Percentiles rank a stretch among this genome's conserved stretches.
Evolutionary conservation across 2,113 vertebrate species (phyloP).

Genomic region (Carollia perspicillata): DNA sequence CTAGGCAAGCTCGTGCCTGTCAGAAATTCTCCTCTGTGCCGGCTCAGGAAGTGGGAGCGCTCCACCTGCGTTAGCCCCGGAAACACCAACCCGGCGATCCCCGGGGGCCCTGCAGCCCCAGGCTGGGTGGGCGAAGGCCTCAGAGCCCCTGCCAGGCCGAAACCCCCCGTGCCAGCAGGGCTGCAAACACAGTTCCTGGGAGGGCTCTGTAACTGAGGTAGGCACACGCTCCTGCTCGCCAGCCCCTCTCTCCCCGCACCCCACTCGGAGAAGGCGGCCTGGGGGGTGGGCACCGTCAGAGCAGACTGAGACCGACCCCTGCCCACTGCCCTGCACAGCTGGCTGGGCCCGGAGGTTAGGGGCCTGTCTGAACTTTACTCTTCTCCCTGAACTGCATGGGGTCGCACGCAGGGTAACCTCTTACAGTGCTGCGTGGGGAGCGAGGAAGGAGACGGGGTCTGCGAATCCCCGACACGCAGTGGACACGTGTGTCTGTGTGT

Average conservation of each 20-base stretch:
- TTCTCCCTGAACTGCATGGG: background rate
- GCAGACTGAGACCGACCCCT: background rate
- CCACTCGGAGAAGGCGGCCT: background rate
- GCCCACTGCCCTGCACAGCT: background rate
- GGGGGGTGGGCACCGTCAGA: too few species aligned
- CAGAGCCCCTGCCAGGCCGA: fast-evolving
- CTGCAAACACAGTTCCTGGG: too few species aligned
- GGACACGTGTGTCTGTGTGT: background rate
- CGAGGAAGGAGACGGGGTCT: background rate
- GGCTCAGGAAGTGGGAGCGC: too few species aligned
- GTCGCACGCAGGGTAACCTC: background rate
- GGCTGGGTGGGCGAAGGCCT: background rate
- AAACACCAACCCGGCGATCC: fast-evolving
- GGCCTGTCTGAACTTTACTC: background rate
- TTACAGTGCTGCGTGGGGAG: background rate
- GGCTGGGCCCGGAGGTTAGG: background rate
- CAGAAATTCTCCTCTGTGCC: too few species aligned
- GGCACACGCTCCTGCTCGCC: background rate
- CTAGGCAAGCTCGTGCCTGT: too few species aligned
- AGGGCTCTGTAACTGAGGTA: background rate
- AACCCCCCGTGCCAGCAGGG: background rate
- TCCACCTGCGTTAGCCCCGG: background rate
- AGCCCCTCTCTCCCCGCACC: fast-evolving
- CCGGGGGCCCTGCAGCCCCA: background rate
- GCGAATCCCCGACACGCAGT: background rate